These are phyloP conservation scores for Bombus waltoni DNA, from an alignment of 1,140 invertebrate species.

Conservation along the genomic window DNA sequence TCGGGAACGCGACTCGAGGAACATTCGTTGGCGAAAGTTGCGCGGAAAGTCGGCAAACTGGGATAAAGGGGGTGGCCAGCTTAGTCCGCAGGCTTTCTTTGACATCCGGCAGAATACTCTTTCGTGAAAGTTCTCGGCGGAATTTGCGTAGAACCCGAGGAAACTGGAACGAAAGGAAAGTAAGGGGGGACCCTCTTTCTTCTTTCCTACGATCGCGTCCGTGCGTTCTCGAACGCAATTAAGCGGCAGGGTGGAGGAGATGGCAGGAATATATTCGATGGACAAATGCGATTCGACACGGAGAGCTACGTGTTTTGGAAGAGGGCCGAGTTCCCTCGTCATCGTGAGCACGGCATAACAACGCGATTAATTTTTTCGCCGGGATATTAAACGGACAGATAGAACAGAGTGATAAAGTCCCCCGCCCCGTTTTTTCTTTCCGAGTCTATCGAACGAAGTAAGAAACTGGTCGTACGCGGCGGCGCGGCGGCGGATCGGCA, in stretches of 20 bases:
- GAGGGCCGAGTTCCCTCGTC: not conserved
- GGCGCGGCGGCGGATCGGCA: not conserved
- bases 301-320: not conserved
- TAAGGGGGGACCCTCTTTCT: too few relatives aligned
- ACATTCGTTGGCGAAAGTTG: constrained; percentile 12
- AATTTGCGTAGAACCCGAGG: not conserved
- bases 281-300: constrained; percentile 52
- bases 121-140: not conserved
- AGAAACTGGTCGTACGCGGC: not conserved
- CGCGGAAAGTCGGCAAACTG: constrained; percentile 15
- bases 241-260: not conserved
- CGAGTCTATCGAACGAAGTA: not conserved
- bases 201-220: not conserved
- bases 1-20: not conserved
- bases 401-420: not conserved
- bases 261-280: not conserved
- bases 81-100: not conserved
- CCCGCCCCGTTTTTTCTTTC: not conserved
- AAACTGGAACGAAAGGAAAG: not conserved
- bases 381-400: not conserved
- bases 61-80: not conserved
- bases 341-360: not conserved
- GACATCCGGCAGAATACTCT: not conserved
- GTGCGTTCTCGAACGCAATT: not conserved
- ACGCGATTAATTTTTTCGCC: constrained; percentile 19